These are phyloP conservation scores for Synergus japonicus DNA, from an alignment of 2,888 invertebrate species.

Conservation along the genomic window DNA sequence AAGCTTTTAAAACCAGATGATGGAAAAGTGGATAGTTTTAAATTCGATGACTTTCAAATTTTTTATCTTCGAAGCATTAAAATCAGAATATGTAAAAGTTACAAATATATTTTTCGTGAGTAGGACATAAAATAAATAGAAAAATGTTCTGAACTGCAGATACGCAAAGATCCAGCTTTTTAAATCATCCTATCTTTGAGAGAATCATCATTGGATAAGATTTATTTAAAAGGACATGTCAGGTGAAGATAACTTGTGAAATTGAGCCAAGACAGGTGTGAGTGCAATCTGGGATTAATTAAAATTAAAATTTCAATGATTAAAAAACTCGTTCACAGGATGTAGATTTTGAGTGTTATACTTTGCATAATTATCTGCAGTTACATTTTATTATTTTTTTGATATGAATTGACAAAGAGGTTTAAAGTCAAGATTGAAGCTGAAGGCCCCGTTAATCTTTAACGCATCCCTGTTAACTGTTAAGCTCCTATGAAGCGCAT, in stretches of 20 bases:
- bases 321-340: constrained; percentile 2
- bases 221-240: constrained; percentile 12
- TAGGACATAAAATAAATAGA: too few species aligned
- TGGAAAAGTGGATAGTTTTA: not conserved
- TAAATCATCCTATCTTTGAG: not conserved
- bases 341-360: not conserved
- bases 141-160: too few species aligned
- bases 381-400: not conserved
- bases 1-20: not conserved
- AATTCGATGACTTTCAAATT: not conserved
- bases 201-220: not conserved
- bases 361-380: constrained; percentile 23
- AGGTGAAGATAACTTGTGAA: not conserved
- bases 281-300: constrained; percentile 27
- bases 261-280: not conserved
- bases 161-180: too few species aligned
- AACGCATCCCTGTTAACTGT: not conserved
- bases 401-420: constrained; percentile 6
- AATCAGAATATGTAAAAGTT: not conserved
- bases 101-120: too few species aligned
- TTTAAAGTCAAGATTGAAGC: constrained; percentile 6
- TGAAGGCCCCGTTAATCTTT: constrained; percentile 34
- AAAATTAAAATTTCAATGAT: constrained; percentile 31
- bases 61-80: not conserved
- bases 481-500: constrained; percentile 8